Evolutionary conservation across 53 echinoderm and acorn worm genomes (phyloP), one percentile per base, ranked within the genome.

Genomic region (Hippasteria phrygiana): DNA sequence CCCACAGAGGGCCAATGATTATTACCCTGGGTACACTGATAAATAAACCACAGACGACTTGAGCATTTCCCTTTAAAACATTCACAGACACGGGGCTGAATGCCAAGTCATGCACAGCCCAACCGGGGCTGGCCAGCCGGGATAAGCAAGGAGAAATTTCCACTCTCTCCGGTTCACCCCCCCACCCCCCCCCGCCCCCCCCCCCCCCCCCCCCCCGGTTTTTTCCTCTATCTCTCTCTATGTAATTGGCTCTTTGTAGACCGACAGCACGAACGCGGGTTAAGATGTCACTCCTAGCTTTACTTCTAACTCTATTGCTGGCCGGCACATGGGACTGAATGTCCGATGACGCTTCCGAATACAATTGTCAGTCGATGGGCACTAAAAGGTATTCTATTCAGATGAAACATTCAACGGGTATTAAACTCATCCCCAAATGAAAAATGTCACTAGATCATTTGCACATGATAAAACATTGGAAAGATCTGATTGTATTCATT

Each of bases 21-120:
- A 11, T 7, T 11, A 11, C 11, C 5, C 5, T 7, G 46, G 5
- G 46, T 45, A 45, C 46, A 45, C 46, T 7, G 5, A 5, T 45
- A 73, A 73, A 18, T 4, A 9, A 24, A 22, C 24, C 24, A 18
- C 37, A 0, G 24, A 39, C 2, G 22, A 1, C 14, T 39, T 24
- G 40, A 73, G 5, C 22, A 43, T 22, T 38, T 28, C 43, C 43
- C 26, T 73, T 40, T 43, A n/a, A 41, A 26, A 22, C 22, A 0
- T 20, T 41, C 24, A 10, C 18, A 56, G 4, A 56, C 8, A 48
- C 20, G 4, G 73, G 42, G 73, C 22, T 2, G n/a, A 7, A 27
- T 73, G 37, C 73, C 73, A 43, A 43, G 43, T 43, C 45, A 73
- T 41, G 73, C 73, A 43, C 43, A 39, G 42, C 39, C 24, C 46